Conservation (phyloP, 1,140 invertebrate species). For the Aporrectodea caliginosa region DNA sequence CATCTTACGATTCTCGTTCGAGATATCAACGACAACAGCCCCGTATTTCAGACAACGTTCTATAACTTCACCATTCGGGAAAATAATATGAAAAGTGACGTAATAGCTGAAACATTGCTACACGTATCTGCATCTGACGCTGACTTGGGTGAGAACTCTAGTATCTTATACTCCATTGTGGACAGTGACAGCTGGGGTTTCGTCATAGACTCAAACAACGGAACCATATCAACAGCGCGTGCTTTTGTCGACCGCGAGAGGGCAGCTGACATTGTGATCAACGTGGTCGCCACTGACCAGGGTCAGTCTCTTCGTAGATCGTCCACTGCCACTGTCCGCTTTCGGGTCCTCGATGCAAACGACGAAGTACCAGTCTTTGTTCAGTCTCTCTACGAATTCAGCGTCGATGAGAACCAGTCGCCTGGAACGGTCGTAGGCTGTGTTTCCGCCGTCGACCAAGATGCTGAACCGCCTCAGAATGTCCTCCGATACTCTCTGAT, state of each 20-base stretch:
- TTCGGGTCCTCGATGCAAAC: constrained; percentile 64
- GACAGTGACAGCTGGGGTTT: not conserved
- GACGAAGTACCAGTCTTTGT: constrained; percentile 76
- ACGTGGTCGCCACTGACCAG: constrained; percentile 43
- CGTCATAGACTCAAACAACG: constrained; percentile 3
- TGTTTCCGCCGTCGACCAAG: constrained; percentile 69
- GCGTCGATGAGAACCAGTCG: constrained; percentile 59
- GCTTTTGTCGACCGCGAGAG: constrained; percentile 48
- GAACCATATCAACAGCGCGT: too few species aligned
- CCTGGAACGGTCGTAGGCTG: constrained; percentile 54
- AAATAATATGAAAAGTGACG: constrained; percentile 38
- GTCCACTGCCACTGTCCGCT: constrained; percentile 68
- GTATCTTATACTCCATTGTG: not conserved
- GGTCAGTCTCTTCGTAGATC: constrained; percentile 52
- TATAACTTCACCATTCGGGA: constrained; percentile 10
- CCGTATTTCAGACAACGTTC: not conserved
- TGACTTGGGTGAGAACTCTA: constrained; percentile 7
- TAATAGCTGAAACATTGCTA: not conserved
- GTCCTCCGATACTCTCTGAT: constrained; percentile 34
- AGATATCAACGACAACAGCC: constrained; percentile 20
- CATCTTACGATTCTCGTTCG: not conserved
- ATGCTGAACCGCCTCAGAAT: constrained; percentile 74
- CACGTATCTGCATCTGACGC: not conserved
- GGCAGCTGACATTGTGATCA: constrained; percentile 42
- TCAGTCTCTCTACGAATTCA: constrained; percentile 62